Evolutionary conservation across 2,888 invertebrate species (phyloP), one percentile per base, ranked within the genome.

Genomic region (Athripsodes cinereus): DNA sequence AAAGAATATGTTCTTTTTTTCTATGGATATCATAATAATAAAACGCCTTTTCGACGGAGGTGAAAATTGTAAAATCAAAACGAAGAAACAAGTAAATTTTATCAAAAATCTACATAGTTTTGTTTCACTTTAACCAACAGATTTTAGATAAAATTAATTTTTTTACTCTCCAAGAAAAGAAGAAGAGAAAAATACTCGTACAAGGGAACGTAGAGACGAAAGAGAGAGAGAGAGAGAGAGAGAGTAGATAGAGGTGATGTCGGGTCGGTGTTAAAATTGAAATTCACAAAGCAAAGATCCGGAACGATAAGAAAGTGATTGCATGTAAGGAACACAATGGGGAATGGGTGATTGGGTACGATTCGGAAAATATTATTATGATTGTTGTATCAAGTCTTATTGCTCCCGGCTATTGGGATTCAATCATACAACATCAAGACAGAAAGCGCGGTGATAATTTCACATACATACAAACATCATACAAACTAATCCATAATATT

Each of bases 231-330:
- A 20, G 47, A 18, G 2, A 47, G 47, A 47, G 47, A 20, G 44
- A n/a, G n/a, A n/a, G n/a, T n/a, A n/a, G n/a, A n/a, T n/a, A n/a
- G n/a, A n/a, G n/a, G n/a, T n/a, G n/a, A 44, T 22, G 20, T 18
- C 48, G 31, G 46, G 53, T 46, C 34, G 40, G 50, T 35, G 35
- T 53, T 44, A 53, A 58, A 62, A 60, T 62, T 62, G 53, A 62
- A 60, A 62, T 62, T 62, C 62, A 53, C 56, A 46, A 51, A 55
- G 58, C 62, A 58, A 53, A 62, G 55, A 58, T 58, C 52, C 53
- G 35, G 46, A 58, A 60, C 60, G 62, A 62, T 60, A 62, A 60
- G 55, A 53, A 40, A 21, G 34, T 8, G 47, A 47, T 20, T 19
- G 47, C 20, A 47, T 47, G 47, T 20, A 11, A 20, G 47, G 16